Base-by-base conservation (phyloP, 2,888 invertebrate genomes). In the Platycheirus albimanus region DNA sequence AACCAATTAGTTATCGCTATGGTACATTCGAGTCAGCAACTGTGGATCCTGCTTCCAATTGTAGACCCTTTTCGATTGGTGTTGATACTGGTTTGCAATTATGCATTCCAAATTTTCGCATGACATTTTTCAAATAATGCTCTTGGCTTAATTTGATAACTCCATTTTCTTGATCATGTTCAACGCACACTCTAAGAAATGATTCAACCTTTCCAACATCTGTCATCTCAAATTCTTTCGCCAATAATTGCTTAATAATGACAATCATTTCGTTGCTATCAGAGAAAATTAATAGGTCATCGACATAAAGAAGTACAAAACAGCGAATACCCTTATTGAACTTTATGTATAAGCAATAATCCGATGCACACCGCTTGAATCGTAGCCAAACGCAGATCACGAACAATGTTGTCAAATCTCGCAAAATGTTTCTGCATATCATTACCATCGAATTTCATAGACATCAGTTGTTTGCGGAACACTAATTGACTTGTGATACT, bases 171-270 rank as follows among this genome's bases (percentile, higher is more conserved):
- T 4, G 15, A 51, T 30, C 30, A 10, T 51, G 28, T 17, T 43
- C 43, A 17, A 43, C 15, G 8, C 15, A n/a, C 11, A 47, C 20
- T 20, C 52, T 33, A 52, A 54, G 54, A 10, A 52, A 33, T 5
- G 33, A 33, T 11, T 52, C 30, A 30, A 17, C 36, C n/a, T 36
- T 19, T 7, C 20, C 54, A 8, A 56, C 0, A 38, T 38, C 19
- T 20, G 20, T 38, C 54, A 38, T 56, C 20, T 56, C 36, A 11
- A 56, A 56, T 56, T 56, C 19, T 20, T 56, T 36, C 1, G 19
- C 11, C 36, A 36, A 36, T 38, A 56, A 38, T 8, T 4, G 3
- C 3, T 56, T 38, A 0, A 56, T 36, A 56, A 54, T 36, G 2
- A 3, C 7, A 33, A 54, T 36, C 8, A 19, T 54, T 3, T 54